Evolutionary conservation across 2,888 invertebrate species (phyloP), one percentile per base, ranked within the genome.

Genomic region (Kuschelorhynchus macadamiae): DNA sequence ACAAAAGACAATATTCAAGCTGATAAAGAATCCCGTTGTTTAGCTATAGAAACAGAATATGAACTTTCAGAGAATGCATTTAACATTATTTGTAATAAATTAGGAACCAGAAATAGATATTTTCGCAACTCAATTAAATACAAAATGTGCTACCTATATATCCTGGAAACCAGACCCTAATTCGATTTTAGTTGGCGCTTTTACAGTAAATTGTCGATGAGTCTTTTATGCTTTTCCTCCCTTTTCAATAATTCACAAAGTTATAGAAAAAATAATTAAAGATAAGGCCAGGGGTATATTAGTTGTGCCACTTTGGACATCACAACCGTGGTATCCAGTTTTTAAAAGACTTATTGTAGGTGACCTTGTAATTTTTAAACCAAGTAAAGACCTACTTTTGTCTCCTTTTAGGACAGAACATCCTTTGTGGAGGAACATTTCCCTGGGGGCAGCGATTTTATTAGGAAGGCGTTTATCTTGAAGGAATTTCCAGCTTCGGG

Each of bases 21-120:
- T 5, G 55, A 55, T n/a, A 36, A n/a, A 36, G 41, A 32, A 18
- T 69, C 66, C 14, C 17, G 65, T 4, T 25, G 18, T 9, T 16
- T 57, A 21, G 12, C 62, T 7, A 11, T 32, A 1, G 59, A 67
- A 14, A 67, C 67, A n/a, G 70, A 70, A 53, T 70, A 41, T 32
- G 39, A 53, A 49, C 11, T 25, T 16, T 14, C 25, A 7, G 12
- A 32, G n/a, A n/a, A n/a, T n/a, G 16, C 25, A 25, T 50, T 25
- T 17, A 9, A 12, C 25, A 25, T 5, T 25, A 25, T 5, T 7
- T n/a, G n/a, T 25, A 25, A 25, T 25, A 5, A 5, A 25, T 50
- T 50, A 16, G 50, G 50, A 7, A 50, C 50, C 50, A 16, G 4
- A 17, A 39, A 36, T 25, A 3, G 25, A 25, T 25, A 3, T 25